Evolutionary conservation across 2,113 vertebrate species (phyloP), one percentile per base, ranked within the genome.

Genomic region (Nycticebus coucang): DNA sequence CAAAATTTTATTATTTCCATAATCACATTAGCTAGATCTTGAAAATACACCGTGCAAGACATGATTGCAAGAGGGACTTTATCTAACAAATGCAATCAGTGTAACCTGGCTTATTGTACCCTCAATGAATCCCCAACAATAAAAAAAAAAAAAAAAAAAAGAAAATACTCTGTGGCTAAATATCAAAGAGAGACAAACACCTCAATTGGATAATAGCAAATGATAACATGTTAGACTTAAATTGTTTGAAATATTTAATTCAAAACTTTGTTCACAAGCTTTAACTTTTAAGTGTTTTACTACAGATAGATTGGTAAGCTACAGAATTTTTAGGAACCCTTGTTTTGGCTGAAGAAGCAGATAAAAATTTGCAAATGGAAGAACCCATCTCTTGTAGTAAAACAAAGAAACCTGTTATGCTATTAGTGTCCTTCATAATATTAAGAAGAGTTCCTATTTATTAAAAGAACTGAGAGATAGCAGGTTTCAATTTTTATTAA

Each of bases 181-280:
- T 87, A 96, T 87, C 77, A 95, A 82, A 92, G 71, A 93, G 69
- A 95, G 59, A 94, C 45, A 80, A 92, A 93, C 94, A 80, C 55
- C 41, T 77, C 64, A 45, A 53, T 45, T 75, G 93, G 53, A 89
- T 93, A 94, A 94, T 57, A 94, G 66, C 37, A 97, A 94, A 89
- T 85, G 68, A 95, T 97, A 97, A 97, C 93, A 94, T 75, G 55
- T 89, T 89, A 35, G 15, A 93, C 79, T 89, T 91, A 94, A 97
- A 96, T 96, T 97, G 82, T 89, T 95, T 96, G 41, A 77, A 30
- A 50, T 57, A 35, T 87, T 82, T 53, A 75, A 87, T 62, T 87
- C 28, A 83, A 62, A 91, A 91, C 45, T 88, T 89, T 85, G 80
- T 84, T 75, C 74, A 24, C 12, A 41, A 2, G 28, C 37, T 57